Conservation (phyloP, 2,797 vertebrate genomes). For the Nannoperca australis region DNA sequence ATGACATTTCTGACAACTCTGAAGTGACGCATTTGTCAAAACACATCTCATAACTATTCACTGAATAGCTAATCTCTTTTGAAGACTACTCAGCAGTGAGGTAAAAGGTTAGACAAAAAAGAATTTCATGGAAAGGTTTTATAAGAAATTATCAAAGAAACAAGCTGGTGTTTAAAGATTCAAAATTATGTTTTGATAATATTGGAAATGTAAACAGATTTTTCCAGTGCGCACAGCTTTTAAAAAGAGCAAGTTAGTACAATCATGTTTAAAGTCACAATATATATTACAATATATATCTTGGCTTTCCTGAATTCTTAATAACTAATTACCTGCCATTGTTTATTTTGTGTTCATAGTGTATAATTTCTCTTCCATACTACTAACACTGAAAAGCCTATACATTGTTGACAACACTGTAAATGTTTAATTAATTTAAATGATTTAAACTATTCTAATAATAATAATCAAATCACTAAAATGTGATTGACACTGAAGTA, state of each 20-base stretch:
- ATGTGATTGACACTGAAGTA: background rate
- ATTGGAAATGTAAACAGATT: background rate
- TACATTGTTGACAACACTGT: no score
- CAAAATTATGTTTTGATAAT: background rate
- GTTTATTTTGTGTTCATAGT: background rate
- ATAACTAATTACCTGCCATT: background rate
- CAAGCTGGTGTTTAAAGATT: background rate
- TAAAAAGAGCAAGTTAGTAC: background rate
- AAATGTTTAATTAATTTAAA: background rate
- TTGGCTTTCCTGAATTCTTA: background rate
- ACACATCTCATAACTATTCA: conserved; percentile 64
- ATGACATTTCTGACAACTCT: conserved; percentile 71
- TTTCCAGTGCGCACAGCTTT: background rate
- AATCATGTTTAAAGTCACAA: background rate
- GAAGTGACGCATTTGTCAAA: conserved; percentile 69
- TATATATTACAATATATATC: background rate
- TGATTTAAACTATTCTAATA: background rate
- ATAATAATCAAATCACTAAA: background rate
- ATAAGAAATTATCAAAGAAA: conserved; percentile 13
- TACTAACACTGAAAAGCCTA: background rate
- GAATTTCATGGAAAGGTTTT: conserved; percentile 6
- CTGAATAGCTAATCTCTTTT: conserved; percentile 48
- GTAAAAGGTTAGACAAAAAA: conserved; percentile 33
- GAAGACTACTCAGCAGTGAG: conserved; percentile 46
- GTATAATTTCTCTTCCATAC: background rate